Percentiles rank a stretch among this genome's conserved stretches.
These are phyloP conservation scores for Drosophila littoralis DNA, from an alignment of 1,140 invertebrate genomes.

Conservation along the genomic window DNA sequence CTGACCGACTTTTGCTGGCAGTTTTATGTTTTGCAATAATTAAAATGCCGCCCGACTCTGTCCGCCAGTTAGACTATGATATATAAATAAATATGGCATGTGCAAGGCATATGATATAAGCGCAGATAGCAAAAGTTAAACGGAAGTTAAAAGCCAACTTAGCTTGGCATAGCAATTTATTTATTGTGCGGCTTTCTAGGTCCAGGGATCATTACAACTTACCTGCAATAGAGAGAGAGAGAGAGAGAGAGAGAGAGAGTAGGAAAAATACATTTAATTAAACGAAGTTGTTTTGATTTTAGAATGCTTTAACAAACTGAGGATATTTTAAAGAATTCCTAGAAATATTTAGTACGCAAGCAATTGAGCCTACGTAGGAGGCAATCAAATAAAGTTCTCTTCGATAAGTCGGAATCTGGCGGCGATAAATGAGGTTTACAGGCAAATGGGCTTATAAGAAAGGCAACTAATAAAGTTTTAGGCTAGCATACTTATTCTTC, in stretches of 20 bases:
- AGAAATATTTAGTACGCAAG: too few relatives aligned
- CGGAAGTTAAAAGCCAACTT: constrained; percentile 8
- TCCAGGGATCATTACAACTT: constrained; percentile 38
- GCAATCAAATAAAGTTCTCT: too few relatives aligned
- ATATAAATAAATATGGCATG: constrained; percentile 8
- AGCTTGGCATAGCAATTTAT: constrained; percentile 6
- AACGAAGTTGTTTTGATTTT: too few relatives aligned
- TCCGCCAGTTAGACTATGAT: neutral
- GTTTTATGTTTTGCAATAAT: constrained; percentile 56
- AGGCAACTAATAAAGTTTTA: too few relatives aligned
- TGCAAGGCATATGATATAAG: neutral
- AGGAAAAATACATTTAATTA: too few relatives aligned
- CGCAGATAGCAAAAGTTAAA: neutral
- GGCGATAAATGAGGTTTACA: too few relatives aligned
- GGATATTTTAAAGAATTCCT: too few relatives aligned
- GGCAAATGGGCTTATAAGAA: too few relatives aligned
- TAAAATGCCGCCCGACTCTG: constrained; percentile 34
- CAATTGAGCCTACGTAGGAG: too few relatives aligned
- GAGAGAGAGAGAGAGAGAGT: neutral
- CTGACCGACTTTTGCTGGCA: constrained; percentile 43
- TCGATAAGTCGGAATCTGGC: too few relatives aligned
- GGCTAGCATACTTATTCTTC: too few relatives aligned
- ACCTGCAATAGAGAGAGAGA: constrained; percentile 45
- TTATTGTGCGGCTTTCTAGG: neutral
- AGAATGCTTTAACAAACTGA: too few relatives aligned